phyloP scores from a whole-genome alignment of 2,797 vertebrate species.

The Cetoscarus ocellatus region DNA sequence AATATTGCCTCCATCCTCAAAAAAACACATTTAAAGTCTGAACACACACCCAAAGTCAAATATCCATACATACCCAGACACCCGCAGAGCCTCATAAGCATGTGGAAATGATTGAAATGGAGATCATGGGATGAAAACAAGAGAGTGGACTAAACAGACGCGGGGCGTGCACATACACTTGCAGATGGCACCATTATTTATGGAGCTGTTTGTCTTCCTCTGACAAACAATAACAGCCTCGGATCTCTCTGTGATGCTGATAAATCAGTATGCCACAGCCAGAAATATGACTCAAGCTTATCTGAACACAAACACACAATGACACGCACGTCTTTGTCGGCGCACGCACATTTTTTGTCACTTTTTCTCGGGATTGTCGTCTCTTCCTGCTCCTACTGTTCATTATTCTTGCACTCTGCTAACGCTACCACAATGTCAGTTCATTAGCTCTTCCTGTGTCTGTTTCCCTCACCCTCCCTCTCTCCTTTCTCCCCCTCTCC shows the following conservation, averaged over 20 bases:
- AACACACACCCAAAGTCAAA: not conserved
- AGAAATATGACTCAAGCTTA: slow-evolving; percentile 15
- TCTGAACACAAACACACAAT: slow-evolving; percentile 2
- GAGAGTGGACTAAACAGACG: not conserved
- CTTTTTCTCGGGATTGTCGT: slow-evolving; percentile 1
- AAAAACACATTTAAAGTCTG: not conserved
- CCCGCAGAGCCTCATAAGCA: not conserved
- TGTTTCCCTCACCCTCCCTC: slow-evolving; percentile 9
- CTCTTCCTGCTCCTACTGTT: slow-evolving; percentile 9
- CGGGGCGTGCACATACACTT: slow-evolving; percentile 16
- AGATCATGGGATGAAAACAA: slow-evolving; percentile 11
- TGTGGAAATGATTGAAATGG: slow-evolving; percentile 19
- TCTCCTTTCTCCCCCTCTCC: not conserved
- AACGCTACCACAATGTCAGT: slow-evolving; percentile 11
- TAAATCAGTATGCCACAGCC: slow-evolving; percentile 41
- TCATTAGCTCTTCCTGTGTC: slow-evolving; percentile 37
- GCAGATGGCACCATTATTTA: slow-evolving; percentile 43
- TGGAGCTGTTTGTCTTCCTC: slow-evolving; percentile 36
- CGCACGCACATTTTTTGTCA: not conserved
- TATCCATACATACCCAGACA: not conserved
- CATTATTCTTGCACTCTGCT: slow-evolving; percentile 19
- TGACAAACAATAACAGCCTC: slow-evolving; percentile 40
- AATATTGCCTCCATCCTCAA: not conserved
- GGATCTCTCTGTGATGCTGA: slow-evolving; percentile 33
- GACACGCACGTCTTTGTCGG: not conserved